Evolutionary conservation across 2,113 vertebrate genomes (phyloP).

Genomic region (Donacobius atricapilla): DNA sequence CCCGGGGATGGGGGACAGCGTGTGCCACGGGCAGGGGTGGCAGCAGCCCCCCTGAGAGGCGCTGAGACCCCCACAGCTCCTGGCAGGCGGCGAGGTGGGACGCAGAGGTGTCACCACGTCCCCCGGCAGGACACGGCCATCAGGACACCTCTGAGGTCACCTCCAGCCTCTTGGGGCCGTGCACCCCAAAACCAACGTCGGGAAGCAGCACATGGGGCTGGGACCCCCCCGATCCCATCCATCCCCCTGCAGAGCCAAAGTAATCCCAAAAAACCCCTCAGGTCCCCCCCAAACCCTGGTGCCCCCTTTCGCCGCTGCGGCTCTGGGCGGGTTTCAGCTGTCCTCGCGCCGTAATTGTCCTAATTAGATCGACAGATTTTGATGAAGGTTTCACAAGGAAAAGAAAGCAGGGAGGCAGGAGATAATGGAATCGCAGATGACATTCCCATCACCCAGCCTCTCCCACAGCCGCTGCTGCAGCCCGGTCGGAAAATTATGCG

Average conservation of each 20-base stretch:
- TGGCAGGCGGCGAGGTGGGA: not conserved
- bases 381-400: conserved; percentile 72
- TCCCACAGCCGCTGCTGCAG: conserved; percentile 55
- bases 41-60: rapidly evolving
- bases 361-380: conserved; percentile 75
- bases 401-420: conserved; percentile 46
- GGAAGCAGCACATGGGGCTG: rapidly evolving
- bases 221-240: rapidly evolving
- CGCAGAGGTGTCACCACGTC: rapidly evolving
- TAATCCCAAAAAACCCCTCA: not conserved
- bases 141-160: not conserved
- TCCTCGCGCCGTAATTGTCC: conserved; percentile 70
- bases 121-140: rapidly evolving
- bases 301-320: not conserved
- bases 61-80: not conserved
- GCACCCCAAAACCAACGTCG: not conserved
- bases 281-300: rapidly evolving
- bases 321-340: conserved; percentile 20
- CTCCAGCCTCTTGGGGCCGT: rapidly evolving
- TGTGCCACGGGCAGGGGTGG: not conserved
- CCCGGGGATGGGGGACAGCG: not conserved
- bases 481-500: conserved; percentile 20
- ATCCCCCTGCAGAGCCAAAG: not conserved
- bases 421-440: conserved; percentile 75
- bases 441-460: conserved; percentile 71